These are phyloP conservation scores for Myopa tessellatipennis DNA, from an alignment of 2,888 invertebrate genomes.

Conservation along the genomic window DNA sequence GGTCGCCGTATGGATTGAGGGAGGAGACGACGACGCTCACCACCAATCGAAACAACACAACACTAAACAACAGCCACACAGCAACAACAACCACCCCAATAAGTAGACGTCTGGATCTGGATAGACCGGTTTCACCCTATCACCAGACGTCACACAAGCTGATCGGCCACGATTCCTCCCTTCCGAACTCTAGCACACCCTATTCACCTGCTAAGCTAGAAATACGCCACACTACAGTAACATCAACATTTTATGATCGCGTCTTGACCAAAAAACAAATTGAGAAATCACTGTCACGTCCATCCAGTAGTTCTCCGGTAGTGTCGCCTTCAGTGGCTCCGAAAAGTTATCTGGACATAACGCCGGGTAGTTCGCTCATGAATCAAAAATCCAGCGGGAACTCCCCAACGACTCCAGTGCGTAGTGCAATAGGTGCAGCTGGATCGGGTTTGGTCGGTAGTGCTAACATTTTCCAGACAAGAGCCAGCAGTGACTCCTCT, in stretches of 20 bases:
- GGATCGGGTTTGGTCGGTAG: conserved; percentile 17
- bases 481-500: conserved; percentile 30
- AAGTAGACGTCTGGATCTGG: conserved; percentile 46
- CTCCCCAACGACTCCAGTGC: conserved; percentile 31
- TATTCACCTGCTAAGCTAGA: conserved; percentile 65
- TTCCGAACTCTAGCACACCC: conserved; percentile 56
- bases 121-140: conserved; percentile 56
- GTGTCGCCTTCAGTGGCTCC: conserved; percentile 59
- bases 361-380: conserved; percentile 17
- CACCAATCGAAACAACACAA: conserved; percentile 36
- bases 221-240: conserved; percentile 67
- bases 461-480: conserved; percentile 12
- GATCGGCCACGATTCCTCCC: conserved; percentile 48
- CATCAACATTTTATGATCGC: conserved; percentile 68
- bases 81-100: conserved; percentile 40
- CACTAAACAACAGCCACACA: conserved; percentile 41
- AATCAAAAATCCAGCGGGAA: conserved; percentile 25
- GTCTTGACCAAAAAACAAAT: conserved; percentile 66
- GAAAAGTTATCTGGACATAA: conserved; percentile 58
- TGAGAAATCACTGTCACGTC: conserved; percentile 60
- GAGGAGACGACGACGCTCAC: conserved; percentile 42
- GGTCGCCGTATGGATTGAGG: conserved; percentile 58
- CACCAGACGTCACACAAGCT: conserved; percentile 54
- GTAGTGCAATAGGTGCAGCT: background rate
- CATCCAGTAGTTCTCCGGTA: conserved; percentile 60